Conservation (phyloP, 2,888 invertebrate genomes). For the Hemicrepidius hirtus region DNA sequence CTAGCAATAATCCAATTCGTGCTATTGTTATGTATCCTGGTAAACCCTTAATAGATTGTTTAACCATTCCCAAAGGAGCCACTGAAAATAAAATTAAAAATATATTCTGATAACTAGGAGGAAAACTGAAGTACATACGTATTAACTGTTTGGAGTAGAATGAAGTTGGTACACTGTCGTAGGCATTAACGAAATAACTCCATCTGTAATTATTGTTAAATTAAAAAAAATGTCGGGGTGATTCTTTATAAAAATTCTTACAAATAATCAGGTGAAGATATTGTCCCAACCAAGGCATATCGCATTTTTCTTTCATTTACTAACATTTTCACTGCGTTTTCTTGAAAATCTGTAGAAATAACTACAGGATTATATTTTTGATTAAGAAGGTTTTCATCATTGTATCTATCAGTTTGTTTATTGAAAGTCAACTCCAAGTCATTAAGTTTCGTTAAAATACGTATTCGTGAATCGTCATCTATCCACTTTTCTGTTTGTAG, state of each 20-base stretch:
- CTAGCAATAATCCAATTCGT: conserved; percentile 60
- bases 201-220: conserved; percentile 51
- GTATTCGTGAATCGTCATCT: conserved; percentile 46
- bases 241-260: conserved; percentile 31
- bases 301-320: conserved; percentile 7
- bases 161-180: conserved; percentile 51
- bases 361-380: conserved; percentile 32
- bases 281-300: conserved; percentile 33
- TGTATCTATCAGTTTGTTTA: conserved; percentile 37
- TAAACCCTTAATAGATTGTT: conserved; percentile 48
- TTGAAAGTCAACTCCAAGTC: conserved; percentile 50
- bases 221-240: background rate
- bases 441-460: conserved; percentile 45
- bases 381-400: conserved; percentile 30
- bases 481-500: conserved; percentile 54
- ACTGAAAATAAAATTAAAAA: conserved; percentile 47
- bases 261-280: conserved; percentile 35
- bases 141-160: conserved; percentile 54
- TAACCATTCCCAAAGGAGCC: conserved; percentile 56
- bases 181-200: conserved; percentile 54
- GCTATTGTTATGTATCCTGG: conserved; percentile 60
- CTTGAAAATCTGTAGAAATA: conserved; percentile 27
- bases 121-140: conserved; percentile 49
- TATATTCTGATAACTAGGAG: background rate
- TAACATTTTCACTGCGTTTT: conserved; percentile 43